These are phyloP conservation scores for Botrylloides violaceus DNA, from an alignment of 23 tunicate species.

Conservation along the genomic window DNA sequence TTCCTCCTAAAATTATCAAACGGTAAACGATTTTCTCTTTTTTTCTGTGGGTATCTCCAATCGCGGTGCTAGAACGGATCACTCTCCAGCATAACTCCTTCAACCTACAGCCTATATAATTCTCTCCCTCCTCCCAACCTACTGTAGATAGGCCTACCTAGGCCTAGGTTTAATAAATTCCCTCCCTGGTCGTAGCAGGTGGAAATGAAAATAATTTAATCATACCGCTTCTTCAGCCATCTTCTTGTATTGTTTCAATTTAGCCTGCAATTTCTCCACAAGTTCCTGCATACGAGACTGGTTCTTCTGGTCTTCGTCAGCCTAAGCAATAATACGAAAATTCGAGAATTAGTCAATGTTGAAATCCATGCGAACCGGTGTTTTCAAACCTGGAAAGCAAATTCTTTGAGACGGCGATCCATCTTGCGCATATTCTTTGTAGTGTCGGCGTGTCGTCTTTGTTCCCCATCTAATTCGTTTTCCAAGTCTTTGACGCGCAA, in stretches of 20 bases:
- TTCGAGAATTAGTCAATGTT: not conserved
- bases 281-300: constrained; percentile 89
- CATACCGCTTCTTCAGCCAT: constrained; percentile 96
- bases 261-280: constrained; percentile 90
- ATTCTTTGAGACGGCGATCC: constrained; percentile 92
- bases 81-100: too few species aligned
- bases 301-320: constrained; percentile 97
- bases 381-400: constrained; percentile 76
- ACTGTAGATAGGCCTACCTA: too few species aligned
- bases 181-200: too few species aligned
- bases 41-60: too few species aligned
- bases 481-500: constrained; percentile 89
- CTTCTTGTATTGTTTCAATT: constrained; percentile 96
- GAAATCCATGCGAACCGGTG: not conserved
- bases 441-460: constrained; percentile 91
- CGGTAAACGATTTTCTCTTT: too few species aligned
- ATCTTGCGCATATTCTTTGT: constrained; percentile 87
- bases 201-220: not conserved
- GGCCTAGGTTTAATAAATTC: too few species aligned
- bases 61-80: too few species aligned
- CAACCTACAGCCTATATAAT: too few species aligned
- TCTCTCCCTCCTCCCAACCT: too few species aligned
- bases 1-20: constrained; percentile 64
- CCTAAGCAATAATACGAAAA: constrained; percentile 26
- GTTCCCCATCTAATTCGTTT: constrained; percentile 86